Conservation (phyloP, 1,140 invertebrate species). For the Drosophila bocqueti region DNA sequence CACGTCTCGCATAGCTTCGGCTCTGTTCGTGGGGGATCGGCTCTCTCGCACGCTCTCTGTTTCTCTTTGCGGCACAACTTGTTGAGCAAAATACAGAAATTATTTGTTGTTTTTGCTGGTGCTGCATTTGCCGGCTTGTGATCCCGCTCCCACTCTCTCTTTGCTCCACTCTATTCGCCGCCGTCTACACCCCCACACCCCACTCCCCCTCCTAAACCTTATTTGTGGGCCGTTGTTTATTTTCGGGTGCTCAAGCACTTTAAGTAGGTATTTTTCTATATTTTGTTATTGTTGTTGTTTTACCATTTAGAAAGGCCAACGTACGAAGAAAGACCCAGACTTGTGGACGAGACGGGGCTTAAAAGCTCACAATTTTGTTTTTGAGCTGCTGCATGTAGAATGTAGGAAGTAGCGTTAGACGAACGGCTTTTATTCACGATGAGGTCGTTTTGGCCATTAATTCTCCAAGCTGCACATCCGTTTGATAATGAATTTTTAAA, state of each 20-base stretch:
- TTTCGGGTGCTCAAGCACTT: constrained; percentile 47
- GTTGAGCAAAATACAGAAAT: neutral
- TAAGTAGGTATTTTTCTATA: constrained; percentile 26
- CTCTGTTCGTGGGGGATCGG: constrained; percentile 3
- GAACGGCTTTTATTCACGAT: constrained; percentile 45
- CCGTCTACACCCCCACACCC: neutral
- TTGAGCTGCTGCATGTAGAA: constrained; percentile 31
- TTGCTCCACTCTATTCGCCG: neutral
- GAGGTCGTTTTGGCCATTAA: constrained; percentile 51
- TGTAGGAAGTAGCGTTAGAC: constrained; percentile 45
- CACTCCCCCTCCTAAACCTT: neutral
- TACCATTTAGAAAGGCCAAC: constrained; percentile 32
- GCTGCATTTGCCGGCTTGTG: constrained; percentile 49
- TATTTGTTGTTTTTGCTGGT: constrained; percentile 22
- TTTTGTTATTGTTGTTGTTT: constrained; percentile 10
- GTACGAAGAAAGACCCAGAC: constrained; percentile 25
- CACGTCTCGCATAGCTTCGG: constrained; percentile 24
- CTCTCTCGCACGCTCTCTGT: neutral
- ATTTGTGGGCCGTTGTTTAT: constrained; percentile 37
- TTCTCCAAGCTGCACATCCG: constrained; percentile 42
- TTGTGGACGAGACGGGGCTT: constrained; percentile 16
- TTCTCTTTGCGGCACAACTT: neutral
- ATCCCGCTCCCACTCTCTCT: constrained; percentile 8
- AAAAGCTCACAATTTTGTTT: constrained; percentile 14
- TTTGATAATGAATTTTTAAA: constrained; percentile 29